Evolutionary conservation across 2,888 invertebrate species (phyloP), one percentile per base, ranked within the genome.

Genomic region (Taphrorychus bicolor): DNA sequence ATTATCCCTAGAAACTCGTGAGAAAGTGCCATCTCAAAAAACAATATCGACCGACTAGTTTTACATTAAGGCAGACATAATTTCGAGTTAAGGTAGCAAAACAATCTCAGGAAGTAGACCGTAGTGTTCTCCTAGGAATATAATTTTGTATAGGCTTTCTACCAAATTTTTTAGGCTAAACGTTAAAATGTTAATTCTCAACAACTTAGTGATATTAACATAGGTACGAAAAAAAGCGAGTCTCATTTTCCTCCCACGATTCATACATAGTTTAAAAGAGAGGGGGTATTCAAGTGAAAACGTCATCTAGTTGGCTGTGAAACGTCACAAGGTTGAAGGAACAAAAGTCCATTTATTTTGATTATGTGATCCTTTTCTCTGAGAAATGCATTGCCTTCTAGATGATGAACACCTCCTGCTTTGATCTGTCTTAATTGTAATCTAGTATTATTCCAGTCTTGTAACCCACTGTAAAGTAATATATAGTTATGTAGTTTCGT

Each of bases 61-160:
- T 66, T 59, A 57, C 42, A 61, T 54, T 66, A 60, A 52, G 48
- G 45, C 66, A 45, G 61, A 52, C 32, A 57, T 61, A 40, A 19
- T 3, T 40, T 52, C 14, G 21, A 9, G 7, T 49, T 23, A 59
- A 49, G 19, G 23, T 54, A 54, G 61, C 40, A 45, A 9, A 45
- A 57, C 54, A 61, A 61, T 66, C 66, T 66, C 66, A 66, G 66
- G 66, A 57, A 66, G 57, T 66, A 66, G 61, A 14, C 45, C 7
- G 45, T 45, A 45, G 45, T 5, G 45, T 3, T 45, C 17, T 7
- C 32, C 5, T 45, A 45, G 14, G 7, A 5, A 5, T 32, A 17
- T 52, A 19, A 21, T 19, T 52, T 66, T 66, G n/a, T n/a, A 59
- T 45, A 54, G 48, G 48, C 42, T 60, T 66, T 66, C 60, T 54